These are phyloP conservation scores for Centruroides vittatus DNA, from an alignment of 1,140 invertebrate genomes.

Conservation along the genomic window DNA sequence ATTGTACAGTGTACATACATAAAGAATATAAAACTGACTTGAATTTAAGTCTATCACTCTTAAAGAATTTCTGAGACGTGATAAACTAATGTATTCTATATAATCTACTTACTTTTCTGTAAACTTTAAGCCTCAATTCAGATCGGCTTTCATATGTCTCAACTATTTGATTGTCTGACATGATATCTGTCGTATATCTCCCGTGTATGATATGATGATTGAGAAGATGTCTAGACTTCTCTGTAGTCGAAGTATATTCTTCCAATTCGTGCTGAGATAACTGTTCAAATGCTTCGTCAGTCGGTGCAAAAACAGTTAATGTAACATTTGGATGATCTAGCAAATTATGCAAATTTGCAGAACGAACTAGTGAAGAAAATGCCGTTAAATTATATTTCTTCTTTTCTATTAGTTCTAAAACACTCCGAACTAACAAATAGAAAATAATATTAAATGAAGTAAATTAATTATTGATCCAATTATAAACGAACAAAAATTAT, in stretches of 20 bases:
- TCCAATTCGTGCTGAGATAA: constrained; percentile 25
- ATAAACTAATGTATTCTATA: too few species aligned
- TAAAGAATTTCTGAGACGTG: too few species aligned
- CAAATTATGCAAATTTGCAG: constrained; percentile 29
- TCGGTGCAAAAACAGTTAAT: constrained; percentile 40
- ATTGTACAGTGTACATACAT: too few species aligned
- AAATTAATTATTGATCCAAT: too few species aligned
- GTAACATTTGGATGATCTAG: constrained; percentile 31
- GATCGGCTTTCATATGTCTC: constrained; percentile 31
- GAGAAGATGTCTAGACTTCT: constrained; percentile 28
- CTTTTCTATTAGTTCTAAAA: constrained; percentile 27
- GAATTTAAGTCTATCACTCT: too few species aligned
- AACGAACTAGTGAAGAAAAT: constrained; percentile 29
- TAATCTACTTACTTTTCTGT: constrained; percentile 22
- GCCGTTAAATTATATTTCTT: constrained; percentile 23
- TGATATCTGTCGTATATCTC: constrained; percentile 25
- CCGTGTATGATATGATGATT: constrained; percentile 30
- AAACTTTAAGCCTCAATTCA: constrained; percentile 31
- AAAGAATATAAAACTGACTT: too few species aligned
- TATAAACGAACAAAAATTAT: neutral
- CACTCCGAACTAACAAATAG: constrained; percentile 19
- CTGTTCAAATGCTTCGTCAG: constrained; percentile 32
- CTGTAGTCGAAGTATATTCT: constrained; percentile 6
- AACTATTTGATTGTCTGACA: constrained; percentile 31
- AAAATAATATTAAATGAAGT: too few species aligned